A percentile compares a stretch with the other conserved stretches of the same genome.
phyloP scores from a whole-genome alignment of 1,140 invertebrate genomes.

The Heliconius himera region DNA sequence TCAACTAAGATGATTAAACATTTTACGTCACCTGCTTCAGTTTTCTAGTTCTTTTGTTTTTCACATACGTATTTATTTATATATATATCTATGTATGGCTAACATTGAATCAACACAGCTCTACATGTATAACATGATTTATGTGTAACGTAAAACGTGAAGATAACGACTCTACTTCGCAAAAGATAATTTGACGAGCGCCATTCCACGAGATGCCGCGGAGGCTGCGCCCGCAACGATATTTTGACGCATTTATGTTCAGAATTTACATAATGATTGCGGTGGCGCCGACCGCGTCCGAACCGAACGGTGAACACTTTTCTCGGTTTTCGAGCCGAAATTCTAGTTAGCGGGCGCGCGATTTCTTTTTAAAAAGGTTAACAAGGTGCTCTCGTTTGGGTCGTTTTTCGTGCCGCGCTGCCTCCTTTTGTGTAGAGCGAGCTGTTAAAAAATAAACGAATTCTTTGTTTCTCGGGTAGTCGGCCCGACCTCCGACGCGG shows the following conservation, averaged over 20 bases:
- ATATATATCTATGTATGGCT: too few species aligned
- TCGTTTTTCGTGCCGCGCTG: constrained; percentile 77
- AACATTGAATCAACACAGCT: neutral
- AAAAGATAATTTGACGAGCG: constrained; percentile 58
- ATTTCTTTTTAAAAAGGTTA: constrained; percentile 81
- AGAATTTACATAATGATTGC: constrained; percentile 78
- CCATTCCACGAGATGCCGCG: constrained; percentile 52
- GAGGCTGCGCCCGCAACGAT: constrained; percentile 50
- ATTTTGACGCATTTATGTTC: constrained; percentile 64
- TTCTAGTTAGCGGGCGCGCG: constrained; percentile 78
- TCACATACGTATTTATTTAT: neutral
- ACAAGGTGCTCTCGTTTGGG: constrained; percentile 78
- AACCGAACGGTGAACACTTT: constrained; percentile 62
- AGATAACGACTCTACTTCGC: constrained; percentile 32
- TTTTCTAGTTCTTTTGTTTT: neutral
- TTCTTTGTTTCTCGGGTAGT: constrained; percentile 81
- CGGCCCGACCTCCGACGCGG: constrained; percentile 78
- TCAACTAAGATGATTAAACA: constrained; percentile 35
- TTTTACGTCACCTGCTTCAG: neutral
- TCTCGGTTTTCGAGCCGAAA: constrained; percentile 79
- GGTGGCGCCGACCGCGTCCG: constrained; percentile 68
- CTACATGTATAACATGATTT: neutral
- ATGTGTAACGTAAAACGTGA: constrained; percentile 24
- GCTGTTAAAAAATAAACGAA: constrained; percentile 82
- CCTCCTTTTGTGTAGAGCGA: constrained; percentile 79